Evolutionary conservation across 2,113 vertebrate genomes (phyloP).

Genomic region (Alligator mississippiensis): DNA sequence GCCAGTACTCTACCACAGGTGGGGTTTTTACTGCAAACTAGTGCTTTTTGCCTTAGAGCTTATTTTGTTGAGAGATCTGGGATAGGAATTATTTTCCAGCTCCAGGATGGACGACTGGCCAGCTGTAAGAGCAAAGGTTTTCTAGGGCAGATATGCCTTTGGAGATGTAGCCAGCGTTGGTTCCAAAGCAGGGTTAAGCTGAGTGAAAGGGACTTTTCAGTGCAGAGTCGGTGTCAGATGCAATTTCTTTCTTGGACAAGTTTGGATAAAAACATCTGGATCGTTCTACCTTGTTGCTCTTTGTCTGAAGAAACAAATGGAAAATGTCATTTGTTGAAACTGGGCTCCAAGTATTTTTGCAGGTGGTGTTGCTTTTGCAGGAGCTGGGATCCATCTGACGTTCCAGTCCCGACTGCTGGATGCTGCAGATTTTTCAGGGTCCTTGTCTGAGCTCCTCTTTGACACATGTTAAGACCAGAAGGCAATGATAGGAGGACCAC

Average conservation of each 20-base stretch:
- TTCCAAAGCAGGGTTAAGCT: not conserved
- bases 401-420: not conserved
- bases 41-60: not conserved
- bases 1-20: not conserved
- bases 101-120: too few species aligned
- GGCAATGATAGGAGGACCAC: not conserved
- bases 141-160: not conserved
- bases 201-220: conserved; percentile 67
- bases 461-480: fast-evolving
- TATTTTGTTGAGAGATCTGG: too few species aligned
- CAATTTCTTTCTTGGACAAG: conserved; percentile 34
- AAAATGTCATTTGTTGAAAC: not conserved
- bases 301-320: not conserved
- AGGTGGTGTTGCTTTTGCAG: conserved; percentile 20
- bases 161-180: not conserved
- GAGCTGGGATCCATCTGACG: fast-evolving
- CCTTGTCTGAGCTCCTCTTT: not conserved
- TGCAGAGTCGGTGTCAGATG: conserved; percentile 30
- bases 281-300: not conserved
- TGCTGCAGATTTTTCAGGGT: not conserved
- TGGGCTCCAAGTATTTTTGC: not conserved
- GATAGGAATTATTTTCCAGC: too few species aligned
- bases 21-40: too few species aligned
- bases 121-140: not conserved
- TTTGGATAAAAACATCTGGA: conserved; percentile 13